phyloP scores from a whole-genome alignment of 2,888 invertebrate species.

The Chrysotoxum bicinctum region DNA sequence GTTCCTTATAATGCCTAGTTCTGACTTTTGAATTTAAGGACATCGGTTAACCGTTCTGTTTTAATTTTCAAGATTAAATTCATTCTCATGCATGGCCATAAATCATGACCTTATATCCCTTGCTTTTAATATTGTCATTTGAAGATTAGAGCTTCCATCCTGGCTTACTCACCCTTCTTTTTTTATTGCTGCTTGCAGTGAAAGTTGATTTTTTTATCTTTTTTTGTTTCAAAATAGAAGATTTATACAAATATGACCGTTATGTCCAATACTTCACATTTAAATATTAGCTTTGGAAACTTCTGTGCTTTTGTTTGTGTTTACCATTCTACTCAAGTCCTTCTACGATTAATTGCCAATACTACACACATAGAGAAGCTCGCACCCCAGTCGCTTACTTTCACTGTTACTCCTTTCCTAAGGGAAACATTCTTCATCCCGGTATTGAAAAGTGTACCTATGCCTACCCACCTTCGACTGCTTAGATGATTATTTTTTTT shows the following conservation, averaged over 20 bases:
- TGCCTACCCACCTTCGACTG: slow-evolving; percentile 16
- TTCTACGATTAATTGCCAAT: slow-evolving; percentile 38
- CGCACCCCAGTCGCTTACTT: not conserved
- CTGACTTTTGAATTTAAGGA: not conserved
- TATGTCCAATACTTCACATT: not conserved
- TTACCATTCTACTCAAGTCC: slow-evolving; percentile 13
- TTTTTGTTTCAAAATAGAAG: not conserved
- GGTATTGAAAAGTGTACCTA: slow-evolving; percentile 45
- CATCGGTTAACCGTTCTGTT: not conserved
- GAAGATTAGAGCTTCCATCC: slow-evolving; percentile 17
- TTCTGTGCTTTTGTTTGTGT: not conserved
- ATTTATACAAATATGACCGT: not conserved
- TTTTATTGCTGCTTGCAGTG: not conserved
- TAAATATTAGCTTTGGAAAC: not conserved
- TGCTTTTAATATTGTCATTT: slow-evolving; percentile 1
- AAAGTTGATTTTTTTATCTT: not conserved
- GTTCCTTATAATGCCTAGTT: not conserved
- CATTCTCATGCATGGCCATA: not conserved
- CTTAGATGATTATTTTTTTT: slow-evolving; percentile 13
- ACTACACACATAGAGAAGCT: slow-evolving; percentile 9
- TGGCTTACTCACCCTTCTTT: not conserved
- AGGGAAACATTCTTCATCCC: slow-evolving; percentile 2
- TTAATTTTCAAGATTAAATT: not conserved
- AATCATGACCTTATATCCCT: not conserved
- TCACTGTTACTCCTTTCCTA: not conserved